A percentile compares a stretch with the other conserved stretches of the same genome.
These are phyloP conservation scores for Stomorhina lunata DNA, from an alignment of 2,888 invertebrate genomes.

Conservation along the genomic window DNA sequence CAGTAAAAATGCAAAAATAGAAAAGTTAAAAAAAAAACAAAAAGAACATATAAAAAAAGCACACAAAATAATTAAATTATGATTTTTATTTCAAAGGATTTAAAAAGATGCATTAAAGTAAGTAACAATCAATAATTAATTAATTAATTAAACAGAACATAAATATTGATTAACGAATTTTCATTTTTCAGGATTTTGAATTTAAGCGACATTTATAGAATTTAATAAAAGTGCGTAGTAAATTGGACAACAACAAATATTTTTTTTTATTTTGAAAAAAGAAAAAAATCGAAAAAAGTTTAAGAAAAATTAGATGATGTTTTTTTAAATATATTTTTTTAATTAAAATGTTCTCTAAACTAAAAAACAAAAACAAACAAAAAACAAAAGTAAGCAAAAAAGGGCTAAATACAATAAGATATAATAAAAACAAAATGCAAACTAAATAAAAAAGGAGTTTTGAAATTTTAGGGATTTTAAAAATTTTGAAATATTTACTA, in stretches of 20 bases:
- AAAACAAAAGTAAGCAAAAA: constrained; percentile 28
- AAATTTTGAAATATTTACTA: no score
- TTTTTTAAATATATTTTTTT: constrained; percentile 42
- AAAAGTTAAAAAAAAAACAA: constrained; percentile 39
- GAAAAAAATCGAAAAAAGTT: constrained; percentile 62
- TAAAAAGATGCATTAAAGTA: constrained; percentile 47
- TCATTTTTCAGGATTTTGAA: constrained; percentile 54
- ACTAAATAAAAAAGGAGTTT: background rate
- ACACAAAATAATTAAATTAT: constrained; percentile 55
- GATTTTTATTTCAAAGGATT: constrained; percentile 40
- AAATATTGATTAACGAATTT: constrained; percentile 34
- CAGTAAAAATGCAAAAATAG: constrained; percentile 54
- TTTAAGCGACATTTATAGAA: constrained; percentile 61
- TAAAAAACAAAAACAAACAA: constrained; percentile 44
- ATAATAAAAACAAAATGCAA: constrained; percentile 32
- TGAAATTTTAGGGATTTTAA: no score
- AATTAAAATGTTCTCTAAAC: constrained; percentile 51
- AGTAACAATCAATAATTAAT: constrained; percentile 31
- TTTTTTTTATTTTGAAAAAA: constrained; percentile 58
- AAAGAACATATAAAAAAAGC: constrained; percentile 49
- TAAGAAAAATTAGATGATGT: constrained; percentile 61
- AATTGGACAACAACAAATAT: constrained; percentile 67
- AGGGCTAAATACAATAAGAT: constrained; percentile 7
- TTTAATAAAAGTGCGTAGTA: constrained; percentile 62
- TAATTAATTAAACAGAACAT: constrained; percentile 6